A percentile compares a stretch with the other conserved stretches of the same genome.
phyloP scores from a whole-genome alignment of 92 coral and sea anemone genomes.

The Parazoanthus swiftii region DNA sequence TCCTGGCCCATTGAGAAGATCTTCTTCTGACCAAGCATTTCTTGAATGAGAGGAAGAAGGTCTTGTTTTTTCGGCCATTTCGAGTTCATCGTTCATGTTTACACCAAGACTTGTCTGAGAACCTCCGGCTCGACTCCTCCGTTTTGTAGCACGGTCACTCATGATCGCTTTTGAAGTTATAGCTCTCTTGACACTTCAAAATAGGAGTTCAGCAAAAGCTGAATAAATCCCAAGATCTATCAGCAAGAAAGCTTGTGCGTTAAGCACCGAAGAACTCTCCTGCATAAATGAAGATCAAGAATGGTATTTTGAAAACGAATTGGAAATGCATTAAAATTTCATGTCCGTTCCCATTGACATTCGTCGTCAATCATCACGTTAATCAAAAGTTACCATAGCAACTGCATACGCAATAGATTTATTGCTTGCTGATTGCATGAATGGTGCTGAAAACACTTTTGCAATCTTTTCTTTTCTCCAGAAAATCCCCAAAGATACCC shows the following conservation, averaged over 20 bases:
- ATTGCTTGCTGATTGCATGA: conserved; percentile 23
- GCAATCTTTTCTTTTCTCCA: background rate
- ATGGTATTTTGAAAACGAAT: conserved; percentile 31
- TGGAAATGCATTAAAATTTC: conserved; percentile 32
- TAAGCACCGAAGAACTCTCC: conserved; percentile 1
- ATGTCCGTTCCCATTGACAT: conserved; percentile 27
- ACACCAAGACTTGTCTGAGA: conserved; percentile 95
- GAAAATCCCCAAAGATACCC: background rate
- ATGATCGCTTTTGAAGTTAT: conserved; percentile 22
- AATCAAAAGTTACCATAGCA: conserved; percentile 38
- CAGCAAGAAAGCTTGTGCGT: background rate
- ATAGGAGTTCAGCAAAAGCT: conserved; percentile 6
- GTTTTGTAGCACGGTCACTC: conserved; percentile 65
- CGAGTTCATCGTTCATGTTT: conserved; percentile 84
- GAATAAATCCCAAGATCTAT: background rate
- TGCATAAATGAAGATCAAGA: conserved; percentile 30
- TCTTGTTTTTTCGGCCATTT: conserved; percentile 76
- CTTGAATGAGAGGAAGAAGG: conserved; percentile 86
- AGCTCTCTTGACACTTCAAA: conserved; percentile 7
- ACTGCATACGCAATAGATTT: conserved; percentile 34
- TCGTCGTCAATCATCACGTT: conserved; percentile 41
- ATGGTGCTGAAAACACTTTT: background rate
- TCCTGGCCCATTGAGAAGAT: conserved; percentile 71
- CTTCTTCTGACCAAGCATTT: conserved; percentile 95
- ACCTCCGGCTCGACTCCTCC: conserved; percentile 75